Evolutionary conservation across 2,888 invertebrate species (phyloP).

Genomic region (Lacanobia oleracea): DNA sequence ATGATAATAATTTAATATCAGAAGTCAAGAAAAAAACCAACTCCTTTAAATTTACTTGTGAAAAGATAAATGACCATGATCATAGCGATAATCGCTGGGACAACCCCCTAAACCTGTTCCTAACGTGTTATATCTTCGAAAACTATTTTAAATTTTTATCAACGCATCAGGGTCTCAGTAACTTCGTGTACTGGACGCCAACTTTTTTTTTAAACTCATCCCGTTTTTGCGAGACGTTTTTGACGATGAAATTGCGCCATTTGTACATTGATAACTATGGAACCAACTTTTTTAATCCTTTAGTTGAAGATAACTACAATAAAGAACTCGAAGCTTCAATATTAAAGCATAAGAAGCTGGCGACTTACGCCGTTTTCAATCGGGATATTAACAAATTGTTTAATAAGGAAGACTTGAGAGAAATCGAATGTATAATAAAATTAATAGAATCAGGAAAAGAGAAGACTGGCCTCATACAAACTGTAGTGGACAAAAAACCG

Average conservation of each 20-base stretch:
- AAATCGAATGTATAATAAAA: constrained; percentile 21
- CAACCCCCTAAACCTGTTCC: no score
- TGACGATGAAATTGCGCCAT: constrained; percentile 4
- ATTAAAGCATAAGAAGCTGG: constrained; percentile 47
- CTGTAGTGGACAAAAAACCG: constrained; percentile 29
- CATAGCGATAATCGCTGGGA: no score
- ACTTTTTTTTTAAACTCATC: no score
- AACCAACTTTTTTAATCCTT: no score
- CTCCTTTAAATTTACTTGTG: neutral
- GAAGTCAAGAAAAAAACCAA: neutral
- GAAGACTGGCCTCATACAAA: constrained; percentile 43
- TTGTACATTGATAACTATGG: constrained; percentile 38
- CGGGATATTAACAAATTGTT: constrained; percentile 6
- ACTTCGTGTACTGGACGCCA: no score
- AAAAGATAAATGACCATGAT: neutral
- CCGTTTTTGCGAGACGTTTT: neutral
- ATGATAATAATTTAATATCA: neutral
- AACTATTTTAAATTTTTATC: no score
- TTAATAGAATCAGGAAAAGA: constrained; percentile 38
- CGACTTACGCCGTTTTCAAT: constrained; percentile 39
- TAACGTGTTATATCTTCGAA: no score
- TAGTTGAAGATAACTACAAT: constrained; percentile 21
- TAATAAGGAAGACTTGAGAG: constrained; percentile 17
- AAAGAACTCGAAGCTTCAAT: constrained; percentile 42
- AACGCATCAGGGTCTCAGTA: no score